Evolutionary conservation across 1,140 invertebrate species (phyloP).

Genomic region (Papilio dardanus): DNA sequence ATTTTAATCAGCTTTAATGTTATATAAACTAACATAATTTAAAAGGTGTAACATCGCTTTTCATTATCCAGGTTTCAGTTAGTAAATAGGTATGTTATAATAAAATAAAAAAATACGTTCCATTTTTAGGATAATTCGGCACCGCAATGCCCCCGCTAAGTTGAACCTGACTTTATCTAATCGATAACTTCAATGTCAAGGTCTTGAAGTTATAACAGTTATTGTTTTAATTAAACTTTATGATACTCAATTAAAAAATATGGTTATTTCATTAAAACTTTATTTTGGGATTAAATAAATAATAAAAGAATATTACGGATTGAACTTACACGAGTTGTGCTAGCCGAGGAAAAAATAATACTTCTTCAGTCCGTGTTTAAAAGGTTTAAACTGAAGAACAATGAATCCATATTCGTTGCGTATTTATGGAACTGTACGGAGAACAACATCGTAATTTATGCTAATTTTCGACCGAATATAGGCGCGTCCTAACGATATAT

Average conservation of each 20-base stretch:
- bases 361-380: neutral
- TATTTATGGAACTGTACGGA: neutral
- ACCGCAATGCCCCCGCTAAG: no score
- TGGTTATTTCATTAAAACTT: neutral
- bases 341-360: neutral
- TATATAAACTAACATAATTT: neutral
- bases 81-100: no score
- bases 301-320: neutral
- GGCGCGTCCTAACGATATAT: slow-evolving; percentile 31
- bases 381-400: neutral
- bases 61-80: no score
- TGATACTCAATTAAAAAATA: no score
- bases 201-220: neutral
- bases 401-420: neutral
- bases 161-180: neutral
- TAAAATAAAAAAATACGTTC: no score
- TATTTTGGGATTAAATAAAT: neutral
- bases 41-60: neutral
- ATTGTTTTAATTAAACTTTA: no score
- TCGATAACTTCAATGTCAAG: neutral
- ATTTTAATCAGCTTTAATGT: slow-evolving; percentile 29
- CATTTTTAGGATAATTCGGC: no score
- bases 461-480: slow-evolving; percentile 53
- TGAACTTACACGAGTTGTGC: slow-evolving; percentile 10
- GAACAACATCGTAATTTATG: slow-evolving; percentile 39